These are phyloP conservation scores for Poeciliopsis turneri DNA, from an alignment of 2,797 vertebrate species.

Conservation along the genomic window DNA sequence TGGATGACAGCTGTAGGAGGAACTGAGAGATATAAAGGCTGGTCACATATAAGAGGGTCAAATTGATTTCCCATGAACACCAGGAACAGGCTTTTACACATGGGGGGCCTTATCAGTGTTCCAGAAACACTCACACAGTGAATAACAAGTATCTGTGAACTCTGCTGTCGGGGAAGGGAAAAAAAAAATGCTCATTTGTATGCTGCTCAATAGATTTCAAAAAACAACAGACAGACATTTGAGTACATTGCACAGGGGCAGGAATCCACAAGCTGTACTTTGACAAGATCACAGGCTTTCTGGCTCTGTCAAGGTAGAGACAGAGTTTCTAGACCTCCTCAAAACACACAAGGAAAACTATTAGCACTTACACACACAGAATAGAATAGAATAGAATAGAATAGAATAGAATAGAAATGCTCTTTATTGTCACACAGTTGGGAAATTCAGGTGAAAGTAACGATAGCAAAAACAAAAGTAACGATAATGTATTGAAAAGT, in stretches of 20 bases:
- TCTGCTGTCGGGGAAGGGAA: not conserved
- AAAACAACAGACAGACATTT: not conserved
- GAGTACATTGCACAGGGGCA: not conserved
- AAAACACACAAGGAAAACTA: not conserved
- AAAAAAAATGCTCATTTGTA: constrained; percentile 1
- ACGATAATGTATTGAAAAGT: too few relatives aligned
- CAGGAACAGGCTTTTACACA: constrained; percentile 43
- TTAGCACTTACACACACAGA: not conserved
- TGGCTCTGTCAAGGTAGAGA: not conserved
- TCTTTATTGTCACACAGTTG: not conserved
- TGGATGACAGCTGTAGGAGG: constrained; percentile 48
- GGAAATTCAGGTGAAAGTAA: too few relatives aligned
- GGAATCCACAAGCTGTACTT: not conserved
- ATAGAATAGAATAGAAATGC: not conserved
- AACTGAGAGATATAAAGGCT: constrained; percentile 66
- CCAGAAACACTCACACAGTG: constrained; percentile 31
- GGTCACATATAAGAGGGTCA: constrained; percentile 57
- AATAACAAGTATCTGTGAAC: constrained; percentile 23
- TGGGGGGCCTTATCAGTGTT: constrained; percentile 43
- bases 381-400: not conserved
- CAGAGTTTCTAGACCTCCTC: not conserved
- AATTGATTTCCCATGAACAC: constrained; percentile 77
- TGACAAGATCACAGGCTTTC: not conserved
- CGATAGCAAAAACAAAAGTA: too few relatives aligned
- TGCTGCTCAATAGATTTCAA: not conserved